Base-by-base conservation (phyloP, 1,140 invertebrate genomes). In the Heliothis virescens region DNA sequence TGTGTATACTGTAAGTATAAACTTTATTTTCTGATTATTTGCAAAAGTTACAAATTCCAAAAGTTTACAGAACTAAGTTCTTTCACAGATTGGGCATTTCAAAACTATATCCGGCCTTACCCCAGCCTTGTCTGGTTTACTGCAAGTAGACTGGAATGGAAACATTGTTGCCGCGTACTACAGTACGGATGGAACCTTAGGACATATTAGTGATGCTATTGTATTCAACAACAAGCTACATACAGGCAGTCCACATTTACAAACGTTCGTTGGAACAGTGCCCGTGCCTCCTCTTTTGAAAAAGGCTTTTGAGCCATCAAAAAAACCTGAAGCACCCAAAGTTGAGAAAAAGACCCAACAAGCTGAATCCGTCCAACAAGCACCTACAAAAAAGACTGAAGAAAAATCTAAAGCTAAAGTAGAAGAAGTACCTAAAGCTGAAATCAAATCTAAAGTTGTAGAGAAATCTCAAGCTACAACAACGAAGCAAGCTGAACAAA, bases 111-210 rank as follows among this genome's bases (percentile, higher is more conserved):
- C 87, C 41, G 65, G 73, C 7, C 80, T 95, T 1, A 12, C 89
- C 13, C 88, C 91, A 7, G 85, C 90, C 41, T 87, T 94, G 47
- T 84, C 92, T 65, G 94, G 95, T 26, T 82, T 97, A 57, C 52
- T 98, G 9, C 95, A 96, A 90, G 76, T 97, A 52, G 95, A 96
- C 90, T 95, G 96, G 91, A 94, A 96, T 76, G 97, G 97, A 48
- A 96, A 97, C 60, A 96, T 98, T 41, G 77, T 97, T 0, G 95
- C 96, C 60, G 95, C 95, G 65, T 95, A 96, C 71, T 96, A 96
- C 83, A 94, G 92, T 48, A 94, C 91, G 0, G 95, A 96, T 87
- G 85, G 85, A 11, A 92, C 89, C 74, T 57, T 96, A 3, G 13
- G 26, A 3, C 79, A 81, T n/a, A 95, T 96, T 16, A 96, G 95